Evolutionary conservation across 2,888 invertebrate species (phyloP), one percentile per base, ranked within the genome.

Genomic region (Charanyca ferruginea): DNA sequence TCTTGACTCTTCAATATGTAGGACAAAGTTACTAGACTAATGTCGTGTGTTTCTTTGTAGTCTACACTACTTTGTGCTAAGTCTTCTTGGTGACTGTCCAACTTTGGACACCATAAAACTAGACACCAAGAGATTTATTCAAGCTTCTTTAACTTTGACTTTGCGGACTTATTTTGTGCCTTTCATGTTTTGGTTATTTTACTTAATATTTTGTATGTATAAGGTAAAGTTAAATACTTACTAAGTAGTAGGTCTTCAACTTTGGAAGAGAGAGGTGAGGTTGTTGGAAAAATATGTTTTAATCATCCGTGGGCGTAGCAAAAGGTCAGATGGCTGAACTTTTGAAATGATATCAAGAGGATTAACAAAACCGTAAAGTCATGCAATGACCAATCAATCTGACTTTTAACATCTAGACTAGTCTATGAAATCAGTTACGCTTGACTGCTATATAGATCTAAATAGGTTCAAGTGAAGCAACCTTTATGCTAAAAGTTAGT

Each of bases 101-200:
- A 83, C 45, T 80, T 79, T 38, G 65, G 67, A 65, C 80, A 82
- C 79, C 71, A 82, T 82, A 67, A 81, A 82, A 75, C 63, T 67
- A 51, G 66, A 32, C 69, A 62, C 42, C 64, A 57, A 57, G 63
- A 76, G 78, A 79, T 79, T 73, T 79, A 79, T 79, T 53, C 63
- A 90, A 53, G 44, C 49, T 44, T 53, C 28, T 69, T 54, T 22
- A 55, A 61, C 53, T 66, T 68, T 7, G 54, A 42, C 25, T 55
- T 59, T 70, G n/a, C 3, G 32, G 11, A 9, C n/a, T 45, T 65
- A 49, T 51, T 64, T 42, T 51, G 44, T 20, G 9, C n/a, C n/a
- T 25, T 60, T 38, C 25, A 18, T 18, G 38, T 57, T 54, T n/a
- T 6, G 18, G 22, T 41, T 51, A 32, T 22, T 38, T 32, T 13